A percentile compares a stretch with the other conserved stretches of the same genome.
These are phyloP conservation scores for Myripristis jacobus DNA, from an alignment of 2,797 vertebrate species.

Conservation along the genomic window DNA sequence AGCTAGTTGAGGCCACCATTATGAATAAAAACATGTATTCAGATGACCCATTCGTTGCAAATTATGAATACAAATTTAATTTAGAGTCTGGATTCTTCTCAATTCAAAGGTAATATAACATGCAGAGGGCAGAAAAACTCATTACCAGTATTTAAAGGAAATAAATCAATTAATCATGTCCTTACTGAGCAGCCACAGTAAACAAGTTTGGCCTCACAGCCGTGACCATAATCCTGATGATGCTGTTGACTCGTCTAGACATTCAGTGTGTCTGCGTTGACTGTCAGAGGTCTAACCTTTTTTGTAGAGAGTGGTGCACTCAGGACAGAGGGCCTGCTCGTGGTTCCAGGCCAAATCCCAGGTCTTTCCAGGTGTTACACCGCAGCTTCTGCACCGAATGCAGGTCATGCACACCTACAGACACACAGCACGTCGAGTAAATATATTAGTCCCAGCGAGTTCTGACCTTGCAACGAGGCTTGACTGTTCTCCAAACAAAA, in stretches of 20 bases:
- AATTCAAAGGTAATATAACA: neutral
- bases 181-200: neutral
- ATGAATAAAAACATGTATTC: neutral
- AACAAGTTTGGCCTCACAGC: too few species aligned
- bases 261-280: too few species aligned
- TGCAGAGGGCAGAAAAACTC: neutral
- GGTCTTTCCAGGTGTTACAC: conserved; percentile 89
- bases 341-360: conserved; percentile 88
- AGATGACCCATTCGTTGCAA: neutral
- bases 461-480: too few species aligned
- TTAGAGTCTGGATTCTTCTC: too few species aligned
- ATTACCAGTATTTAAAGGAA: too few species aligned
- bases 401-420: conserved; percentile 90
- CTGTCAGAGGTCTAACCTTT: conserved; percentile 80
- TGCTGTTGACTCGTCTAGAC: too few species aligned
- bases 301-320: conserved; percentile 85
- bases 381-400: conserved; percentile 92
- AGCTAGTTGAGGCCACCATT: neutral
- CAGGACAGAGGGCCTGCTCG: conserved; percentile 88
- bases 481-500: too few species aligned
- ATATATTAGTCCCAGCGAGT: neutral
- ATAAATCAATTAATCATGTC: neutral
- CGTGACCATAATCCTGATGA: too few species aligned
- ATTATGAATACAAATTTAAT: neutral
- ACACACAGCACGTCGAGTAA: neutral